Evolutionary conservation across 2,888 invertebrate genomes (phyloP).

Genomic region (Branchipolynoe longqiensis): DNA sequence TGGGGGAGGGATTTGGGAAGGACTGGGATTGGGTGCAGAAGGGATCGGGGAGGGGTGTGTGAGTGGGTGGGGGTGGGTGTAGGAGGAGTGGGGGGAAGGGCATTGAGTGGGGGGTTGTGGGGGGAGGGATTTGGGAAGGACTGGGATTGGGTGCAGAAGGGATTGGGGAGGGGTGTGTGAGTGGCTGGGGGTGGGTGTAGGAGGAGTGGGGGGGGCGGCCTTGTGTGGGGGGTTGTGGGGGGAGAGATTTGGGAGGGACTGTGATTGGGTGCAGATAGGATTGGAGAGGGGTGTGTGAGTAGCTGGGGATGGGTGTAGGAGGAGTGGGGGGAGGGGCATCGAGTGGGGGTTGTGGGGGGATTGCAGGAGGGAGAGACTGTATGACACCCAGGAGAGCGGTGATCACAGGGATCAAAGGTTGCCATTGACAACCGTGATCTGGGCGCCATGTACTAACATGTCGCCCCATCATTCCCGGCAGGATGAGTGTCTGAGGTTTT

Average conservation of each 20-base stretch:
- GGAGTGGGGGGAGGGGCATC: neutral
- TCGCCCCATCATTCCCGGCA: too few relatives aligned
- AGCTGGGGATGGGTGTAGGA: slow-evolving; percentile 7
- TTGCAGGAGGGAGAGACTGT: neutral
- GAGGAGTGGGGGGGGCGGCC: neutral
- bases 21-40: neutral
- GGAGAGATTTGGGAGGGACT: neutral
- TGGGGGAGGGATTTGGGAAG: neutral
- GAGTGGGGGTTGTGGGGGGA: neutral
- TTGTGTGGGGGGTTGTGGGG: neutral
- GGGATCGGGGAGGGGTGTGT: neutral
- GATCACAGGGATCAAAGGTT: too few relatives aligned
- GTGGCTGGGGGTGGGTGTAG: too few relatives aligned
- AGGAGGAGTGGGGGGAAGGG: neutral
- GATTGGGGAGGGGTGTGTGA: neutral
- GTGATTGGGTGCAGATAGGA: neutral
- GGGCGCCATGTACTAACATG: too few relatives aligned
- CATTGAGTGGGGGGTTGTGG: neutral
- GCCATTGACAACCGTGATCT: too few relatives aligned
- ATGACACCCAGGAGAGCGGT: neutral
- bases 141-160: neutral
- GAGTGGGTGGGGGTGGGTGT: too few relatives aligned
- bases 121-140: neutral
- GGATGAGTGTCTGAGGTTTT: too few relatives aligned
- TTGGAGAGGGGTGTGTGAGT: neutral